Evolutionary conservation across 2,797 vertebrate genomes (phyloP), one percentile per base, ranked within the genome.

Genomic region (Sebastes kiyomatsui): DNA sequence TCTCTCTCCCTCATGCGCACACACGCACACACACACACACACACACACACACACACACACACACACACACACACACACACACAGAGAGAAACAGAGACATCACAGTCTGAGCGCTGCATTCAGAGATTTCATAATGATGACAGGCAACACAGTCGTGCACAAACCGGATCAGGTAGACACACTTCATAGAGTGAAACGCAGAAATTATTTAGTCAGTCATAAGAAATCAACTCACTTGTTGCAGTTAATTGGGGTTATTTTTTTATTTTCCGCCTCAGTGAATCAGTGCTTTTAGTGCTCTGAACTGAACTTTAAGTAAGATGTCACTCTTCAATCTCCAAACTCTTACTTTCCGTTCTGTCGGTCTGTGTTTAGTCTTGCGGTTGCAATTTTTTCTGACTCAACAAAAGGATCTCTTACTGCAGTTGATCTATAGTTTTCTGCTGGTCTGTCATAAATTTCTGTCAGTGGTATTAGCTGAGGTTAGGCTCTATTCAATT

Each of bases 401-500:
- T 90, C 80, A 77, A 90, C 79, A 85, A 84, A 92, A 86, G 78
- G 79, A 88, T 81, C 58, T 74, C 77, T 79, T 71, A 28, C 86
- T 80, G 60, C 74, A 67, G 81, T 59, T 90, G 90, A 90, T 90
- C 87, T 90, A 85, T 90, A 85, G 83, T 89, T 92, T 91, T 91
- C 70, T 92, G 88, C 90, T 90, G 87, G 78, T 82, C 88, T 93
- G 89, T 90, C 89, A 93, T 87, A 89, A 86, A 91, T 90, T 92
- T 85, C 82, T 87, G 85, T 88, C 87, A 66, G 86, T 56, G 86
- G 82, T 88, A 90, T 92, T 92, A 92, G 89, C 87, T 42, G 88
- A 90, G 87, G 90, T 92, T 91, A 90, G 88, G 76, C 81, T 89
- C 72, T 81, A 86, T 93, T 94, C 89, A 93, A 91, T 94, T 93